Evolutionary conservation across 2,797 vertebrate genomes (phyloP).

Genomic region (Alouatta caraya): DNA sequence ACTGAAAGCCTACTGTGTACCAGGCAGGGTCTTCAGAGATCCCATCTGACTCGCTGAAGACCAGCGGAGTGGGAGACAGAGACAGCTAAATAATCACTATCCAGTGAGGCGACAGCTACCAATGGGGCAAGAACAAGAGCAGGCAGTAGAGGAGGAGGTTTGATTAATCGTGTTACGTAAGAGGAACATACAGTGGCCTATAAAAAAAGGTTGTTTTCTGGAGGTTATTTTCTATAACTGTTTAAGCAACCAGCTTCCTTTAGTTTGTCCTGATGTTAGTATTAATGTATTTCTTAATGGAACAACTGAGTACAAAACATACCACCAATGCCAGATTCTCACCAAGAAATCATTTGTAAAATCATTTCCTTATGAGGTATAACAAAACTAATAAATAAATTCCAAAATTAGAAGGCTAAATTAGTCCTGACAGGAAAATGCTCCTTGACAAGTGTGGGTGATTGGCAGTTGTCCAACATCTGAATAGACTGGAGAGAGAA

Average conservation of each 20-base stretch:
- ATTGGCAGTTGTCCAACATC: constrained; percentile 35
- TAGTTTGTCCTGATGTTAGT: too few species aligned
- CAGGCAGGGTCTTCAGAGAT: neutral
- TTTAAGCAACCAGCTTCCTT: neutral
- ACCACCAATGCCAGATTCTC: neutral
- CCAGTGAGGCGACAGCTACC: neutral
- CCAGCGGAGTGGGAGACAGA: neutral
- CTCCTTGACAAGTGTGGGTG: neutral
- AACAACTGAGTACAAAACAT: neutral
- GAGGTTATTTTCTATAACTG: neutral
- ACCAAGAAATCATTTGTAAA: neutral
- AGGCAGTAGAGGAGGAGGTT: neutral
- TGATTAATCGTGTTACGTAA: neutral
- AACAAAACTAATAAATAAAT: constrained; percentile 38
- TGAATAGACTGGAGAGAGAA: neutral
- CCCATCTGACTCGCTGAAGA: neutral
- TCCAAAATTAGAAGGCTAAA: constrained; percentile 30
- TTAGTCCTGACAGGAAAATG: neutral
- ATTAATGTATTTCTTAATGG: neutral
- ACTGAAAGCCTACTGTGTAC: neutral
- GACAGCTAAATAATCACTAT: neutral
- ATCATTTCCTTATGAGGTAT: neutral
- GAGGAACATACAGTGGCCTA: neutral
- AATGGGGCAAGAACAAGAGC: neutral
- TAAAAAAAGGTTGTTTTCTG: neutral